Percentiles rank a stretch among this genome's conserved stretches.
phyloP scores from a whole-genome alignment of 2,888 invertebrate species.

The Archips crataeganus region DNA sequence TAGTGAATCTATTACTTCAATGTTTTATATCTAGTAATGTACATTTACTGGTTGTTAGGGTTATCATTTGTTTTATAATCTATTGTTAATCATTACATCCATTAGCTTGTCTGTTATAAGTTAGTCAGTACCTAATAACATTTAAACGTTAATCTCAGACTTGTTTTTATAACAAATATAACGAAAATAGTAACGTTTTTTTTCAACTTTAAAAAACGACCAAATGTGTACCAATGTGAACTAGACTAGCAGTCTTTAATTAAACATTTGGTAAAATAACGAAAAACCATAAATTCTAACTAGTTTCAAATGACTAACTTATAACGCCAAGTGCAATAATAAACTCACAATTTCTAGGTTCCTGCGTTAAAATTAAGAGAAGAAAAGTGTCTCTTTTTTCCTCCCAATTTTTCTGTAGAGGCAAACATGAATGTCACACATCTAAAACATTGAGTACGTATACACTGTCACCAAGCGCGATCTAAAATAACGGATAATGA shows the following conservation, averaged over 20 bases:
- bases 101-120: constrained; percentile 35
- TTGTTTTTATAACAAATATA: constrained; percentile 30
- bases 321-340: constrained; percentile 24
- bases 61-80: constrained; percentile 34
- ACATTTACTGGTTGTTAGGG: constrained; percentile 42
- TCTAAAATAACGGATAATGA: constrained; percentile 43
- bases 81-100: constrained; percentile 31
- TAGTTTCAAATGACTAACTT: constrained; percentile 24
- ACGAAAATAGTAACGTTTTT: constrained; percentile 16
- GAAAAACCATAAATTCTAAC: not conserved
- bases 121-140: constrained; percentile 16
- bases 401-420: constrained; percentile 33
- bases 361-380: constrained; percentile 32
- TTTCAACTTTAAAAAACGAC: not conserved
- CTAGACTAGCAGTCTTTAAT: constrained; percentile 35
- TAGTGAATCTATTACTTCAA: constrained; percentile 43
- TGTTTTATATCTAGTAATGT: constrained; percentile 48
- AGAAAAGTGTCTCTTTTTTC: constrained; percentile 17
- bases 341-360: constrained; percentile 32
- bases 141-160: constrained; percentile 34
- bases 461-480: constrained; percentile 71
- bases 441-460: constrained; percentile 57
- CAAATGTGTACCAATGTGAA: constrained; percentile 12
- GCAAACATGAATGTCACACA: constrained; percentile 38
- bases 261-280: constrained; percentile 25